These are phyloP conservation scores for Quadroppia sp. DNA, from an alignment of 2,888 invertebrate species.

Conservation along the genomic window DNA sequence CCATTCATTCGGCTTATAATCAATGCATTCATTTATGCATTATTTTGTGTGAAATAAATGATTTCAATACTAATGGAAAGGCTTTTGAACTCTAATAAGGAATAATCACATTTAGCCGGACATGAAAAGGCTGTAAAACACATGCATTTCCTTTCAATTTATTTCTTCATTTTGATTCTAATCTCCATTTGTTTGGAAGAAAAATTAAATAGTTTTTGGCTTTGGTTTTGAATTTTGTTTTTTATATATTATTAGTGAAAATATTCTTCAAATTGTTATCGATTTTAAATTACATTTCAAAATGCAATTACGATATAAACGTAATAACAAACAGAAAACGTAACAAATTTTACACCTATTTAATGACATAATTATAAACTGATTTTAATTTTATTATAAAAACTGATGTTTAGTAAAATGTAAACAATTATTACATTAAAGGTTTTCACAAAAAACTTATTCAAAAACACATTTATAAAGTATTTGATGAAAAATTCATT, in stretches of 20 bases:
- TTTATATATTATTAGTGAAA: background rate
- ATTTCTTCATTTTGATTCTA: no score
- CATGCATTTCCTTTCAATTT: no score
- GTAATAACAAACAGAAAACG: background rate
- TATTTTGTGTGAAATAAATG: no score
- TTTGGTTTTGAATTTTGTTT: background rate
- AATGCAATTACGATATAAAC: background rate
- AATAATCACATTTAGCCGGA: no score
- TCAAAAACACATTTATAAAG: background rate
- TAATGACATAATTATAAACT: background rate
- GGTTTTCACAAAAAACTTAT: background rate
- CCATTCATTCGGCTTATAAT: background rate
- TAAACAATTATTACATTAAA: no score
- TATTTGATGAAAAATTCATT: background rate
- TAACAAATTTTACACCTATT: background rate
- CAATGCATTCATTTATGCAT: background rate
- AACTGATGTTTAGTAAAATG: no score
- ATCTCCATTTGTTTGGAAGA: background rate
- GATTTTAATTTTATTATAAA: no score
- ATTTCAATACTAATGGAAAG: background rate
- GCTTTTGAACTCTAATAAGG: background rate
- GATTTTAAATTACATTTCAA: background rate
- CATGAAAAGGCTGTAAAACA: no score
- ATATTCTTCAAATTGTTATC: background rate
- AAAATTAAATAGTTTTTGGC: constrained; percentile 1